Evolutionary conservation across 1,140 invertebrate genomes (phyloP).

Genomic region (Solen grandis): DNA sequence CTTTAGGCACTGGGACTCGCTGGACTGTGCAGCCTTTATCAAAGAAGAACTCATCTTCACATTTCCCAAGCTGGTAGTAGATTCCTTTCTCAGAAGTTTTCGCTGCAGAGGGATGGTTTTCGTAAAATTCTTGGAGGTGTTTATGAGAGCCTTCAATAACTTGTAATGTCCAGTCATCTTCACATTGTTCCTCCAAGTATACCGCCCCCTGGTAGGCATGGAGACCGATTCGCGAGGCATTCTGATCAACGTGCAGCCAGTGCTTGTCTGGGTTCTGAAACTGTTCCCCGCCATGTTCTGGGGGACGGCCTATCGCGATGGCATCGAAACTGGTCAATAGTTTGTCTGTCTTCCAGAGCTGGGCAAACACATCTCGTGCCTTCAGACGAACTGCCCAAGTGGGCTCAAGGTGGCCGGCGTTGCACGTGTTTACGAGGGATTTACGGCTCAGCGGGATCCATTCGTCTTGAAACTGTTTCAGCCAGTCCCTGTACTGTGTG

Average conservation of each 20-base stretch:
- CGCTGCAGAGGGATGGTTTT: background rate
- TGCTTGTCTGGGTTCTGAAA: conserved; percentile 30
- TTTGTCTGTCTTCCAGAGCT: conserved; percentile 55
- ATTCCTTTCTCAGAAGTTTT: conserved; percentile 1
- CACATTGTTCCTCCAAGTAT: conserved; percentile 49
- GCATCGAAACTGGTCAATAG: conserved; percentile 51
- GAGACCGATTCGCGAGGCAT: conserved; percentile 32
- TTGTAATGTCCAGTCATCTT: conserved; percentile 49
- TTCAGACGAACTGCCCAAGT: conserved; percentile 47
- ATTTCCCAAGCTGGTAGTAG: conserved; percentile 31
- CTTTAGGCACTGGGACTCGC: conserved; percentile 56
- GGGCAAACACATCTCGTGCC: conserved; percentile 35
- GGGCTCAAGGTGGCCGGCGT: conserved; percentile 42
- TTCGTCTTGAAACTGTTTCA: conserved; percentile 9
- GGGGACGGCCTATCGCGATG: conserved; percentile 48
- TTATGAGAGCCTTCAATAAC: conserved; percentile 58
- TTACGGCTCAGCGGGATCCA: background rate
- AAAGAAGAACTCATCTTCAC: conserved; percentile 33
- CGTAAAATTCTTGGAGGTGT: conserved; percentile 51
- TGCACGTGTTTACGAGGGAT: conserved; percentile 12
- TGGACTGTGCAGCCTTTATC: conserved; percentile 37
- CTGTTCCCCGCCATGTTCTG: conserved; percentile 45
- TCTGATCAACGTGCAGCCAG: conserved; percentile 58
- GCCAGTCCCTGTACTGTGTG: conserved; percentile 31
- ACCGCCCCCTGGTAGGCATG: conserved; percentile 59